phyloP scores from a whole-genome alignment of 1,140 invertebrate genomes.

The Diplogasteroides magnus region DNA sequence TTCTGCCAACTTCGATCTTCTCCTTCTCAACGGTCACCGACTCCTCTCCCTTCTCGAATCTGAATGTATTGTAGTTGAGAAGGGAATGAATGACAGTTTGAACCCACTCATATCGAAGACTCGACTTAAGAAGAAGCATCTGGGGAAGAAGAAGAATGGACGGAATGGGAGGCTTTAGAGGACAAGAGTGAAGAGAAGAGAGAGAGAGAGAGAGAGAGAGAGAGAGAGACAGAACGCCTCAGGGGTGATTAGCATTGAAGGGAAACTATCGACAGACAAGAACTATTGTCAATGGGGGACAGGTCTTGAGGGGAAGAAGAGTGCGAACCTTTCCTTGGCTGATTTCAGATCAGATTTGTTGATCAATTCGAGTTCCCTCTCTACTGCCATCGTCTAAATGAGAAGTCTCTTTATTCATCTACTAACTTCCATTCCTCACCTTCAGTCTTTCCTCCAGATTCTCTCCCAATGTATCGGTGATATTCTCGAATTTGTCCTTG shows the following conservation, averaged over 20 bases:
- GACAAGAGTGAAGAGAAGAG: neutral
- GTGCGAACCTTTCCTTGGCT: conserved; percentile 47
- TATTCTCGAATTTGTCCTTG: conserved; percentile 38
- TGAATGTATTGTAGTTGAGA: neutral
- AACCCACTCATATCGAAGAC: neutral
- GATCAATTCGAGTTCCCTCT: conserved; percentile 37
- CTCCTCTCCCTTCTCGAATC: conserved; percentile 28
- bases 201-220: neutral
- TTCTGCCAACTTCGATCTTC: conserved; percentile 18
- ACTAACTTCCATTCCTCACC: neutral
- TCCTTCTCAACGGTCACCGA: conserved; percentile 18
- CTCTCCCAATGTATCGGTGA: conserved; percentile 31
- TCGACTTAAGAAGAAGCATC: neutral
- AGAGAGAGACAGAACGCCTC: too few relatives aligned
- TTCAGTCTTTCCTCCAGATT: conserved; percentile 37
- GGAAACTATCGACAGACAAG: too few relatives aligned
- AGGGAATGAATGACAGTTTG: neutral
- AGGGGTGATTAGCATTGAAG: too few relatives aligned
- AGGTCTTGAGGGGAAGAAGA: too few relatives aligned
- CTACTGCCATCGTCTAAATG: conserved; percentile 11
- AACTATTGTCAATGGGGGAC: too few relatives aligned
- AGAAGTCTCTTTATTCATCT: neutral
- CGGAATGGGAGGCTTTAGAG: neutral
- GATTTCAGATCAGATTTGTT: conserved; percentile 44
- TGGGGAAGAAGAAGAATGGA: neutral